Base-by-base conservation (phyloP, 2,888 invertebrate species). In the Agonum fuliginosum region DNA sequence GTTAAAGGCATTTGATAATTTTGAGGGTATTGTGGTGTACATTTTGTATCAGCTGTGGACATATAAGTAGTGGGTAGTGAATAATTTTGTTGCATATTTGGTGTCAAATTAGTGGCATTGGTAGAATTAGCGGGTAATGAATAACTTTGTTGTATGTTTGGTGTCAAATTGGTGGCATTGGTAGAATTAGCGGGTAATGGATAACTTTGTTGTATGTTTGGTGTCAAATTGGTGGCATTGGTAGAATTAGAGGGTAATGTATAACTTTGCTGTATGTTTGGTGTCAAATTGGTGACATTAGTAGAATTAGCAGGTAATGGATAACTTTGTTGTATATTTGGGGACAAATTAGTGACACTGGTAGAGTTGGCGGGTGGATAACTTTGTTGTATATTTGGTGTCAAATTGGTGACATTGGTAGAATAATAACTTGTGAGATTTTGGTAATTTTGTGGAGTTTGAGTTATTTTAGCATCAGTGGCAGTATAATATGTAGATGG, bases 21-120 rank as follows among this genome's bases (percentile, higher is more conserved):
- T 20, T 17, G 19, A 14, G 70, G 46, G 14, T 70, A 41, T 6
- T 58, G 58, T 27, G 8, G 24, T 12, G 22, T n/a, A 0, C 10
- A 17, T 62, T 62, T 62, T 12, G 30, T 27, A 62, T 30, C 34
- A n/a, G 17, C 19, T 1, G 62, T 62, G 27, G 24, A 58, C 6
- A 4, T 58, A 12, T 58, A 30, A 27, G 69, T 65, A 34, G 43
- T 37, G 22, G 65, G 51, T 65, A 67, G 46, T 8, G 58, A 51
- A 43, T 78, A 78, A 73, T 74, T 69, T 24, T 58, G 65, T 43
- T 74, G 62, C 12, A 2, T 22, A n/a, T 62, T 30, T 30, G n/a
- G 37, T 27, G n/a, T n/a, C n/a, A n/a, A n/a, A n/a, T n/a, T n/a
- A n/a, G n/a, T n/a, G n/a, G n/a, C n/a, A n/a, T n/a, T n/a, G n/a